Percentiles rank a stretch among this genome's conserved stretches.
Evolutionary conservation across 2,113 vertebrate genomes (phyloP).

Genomic region (Gymnarchus niloticus): DNA sequence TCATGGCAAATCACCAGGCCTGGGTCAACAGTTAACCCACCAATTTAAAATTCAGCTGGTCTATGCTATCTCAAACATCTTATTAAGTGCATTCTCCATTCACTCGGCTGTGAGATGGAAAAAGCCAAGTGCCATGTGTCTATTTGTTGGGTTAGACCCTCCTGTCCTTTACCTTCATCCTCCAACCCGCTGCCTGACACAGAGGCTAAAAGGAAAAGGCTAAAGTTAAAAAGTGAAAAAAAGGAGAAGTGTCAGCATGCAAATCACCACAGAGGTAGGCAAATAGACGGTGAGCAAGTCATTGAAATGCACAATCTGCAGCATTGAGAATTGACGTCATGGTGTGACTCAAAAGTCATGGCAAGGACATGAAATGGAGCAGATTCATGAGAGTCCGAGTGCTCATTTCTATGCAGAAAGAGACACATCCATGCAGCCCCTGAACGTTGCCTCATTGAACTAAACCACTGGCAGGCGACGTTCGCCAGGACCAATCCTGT

Average conservation of each 20-base stretch:
- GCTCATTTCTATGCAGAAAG: background rate
- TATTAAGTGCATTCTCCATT: no score
- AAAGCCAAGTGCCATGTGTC: background rate
- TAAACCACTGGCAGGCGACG: background rate
- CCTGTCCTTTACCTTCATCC: background rate
- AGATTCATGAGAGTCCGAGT: background rate
- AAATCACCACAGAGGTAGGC: background rate
- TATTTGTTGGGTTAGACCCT: background rate
- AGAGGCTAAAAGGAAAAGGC: background rate
- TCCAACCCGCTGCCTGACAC: background rate
- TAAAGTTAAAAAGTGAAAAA: background rate
- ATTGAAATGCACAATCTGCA: background rate
- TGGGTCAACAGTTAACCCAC: background rate
- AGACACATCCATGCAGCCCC: background rate
- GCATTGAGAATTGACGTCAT: background rate
- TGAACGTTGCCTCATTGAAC: background rate
- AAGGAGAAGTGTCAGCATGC: background rate
- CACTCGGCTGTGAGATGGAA: no score
- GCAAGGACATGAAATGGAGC: background rate
- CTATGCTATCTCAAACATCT: background rate
- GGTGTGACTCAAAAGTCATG: background rate
- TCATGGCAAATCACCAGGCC: background rate
- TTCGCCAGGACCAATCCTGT: constrained; percentile 39
- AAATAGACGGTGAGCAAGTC: background rate
- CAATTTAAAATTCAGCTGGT: background rate